Evolutionary conservation across 2,888 invertebrate genomes (phyloP), one percentile per base, ranked within the genome.

Genomic region (Lithophane ornitopus): DNA sequence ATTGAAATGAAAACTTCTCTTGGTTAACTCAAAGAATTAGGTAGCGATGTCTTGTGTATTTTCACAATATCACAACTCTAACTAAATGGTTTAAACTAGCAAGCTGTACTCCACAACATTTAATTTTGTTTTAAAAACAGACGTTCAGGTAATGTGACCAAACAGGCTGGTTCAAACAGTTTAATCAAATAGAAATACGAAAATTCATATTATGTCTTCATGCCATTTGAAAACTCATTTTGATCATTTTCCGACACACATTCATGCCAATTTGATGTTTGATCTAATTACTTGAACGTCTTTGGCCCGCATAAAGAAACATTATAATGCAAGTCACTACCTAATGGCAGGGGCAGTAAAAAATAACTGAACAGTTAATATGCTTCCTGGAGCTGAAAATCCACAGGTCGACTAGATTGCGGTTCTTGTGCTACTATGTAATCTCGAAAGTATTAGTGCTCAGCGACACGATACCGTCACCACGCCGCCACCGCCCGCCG

Each of bases 291-390:
- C 34, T 34, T 34, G 34, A 34, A 34, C 34, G 34, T 34, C 34
- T 34, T 6, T 34, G 34, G 34, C 34, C 34, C 34, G 34, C 61
- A 22, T 4, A 26, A 71, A 76, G 78, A 85, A 85, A 83, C 82
- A 74, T 81, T 58, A 78, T 73, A 78, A 76, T 76, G 67, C 71
- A 78, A 76, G 80, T 80, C 84, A 72, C 75, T 87, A 85, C 87
- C 85, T 86, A 85, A 85, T 78, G 74, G 81, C 68, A 59, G 65
- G 69, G 74, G 34, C 49, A 59, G 71, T 76, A 81, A 83, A 89
- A 89, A 89, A 87, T 86, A 76, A 76, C 84, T 78, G 81, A 84
- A 81, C 83, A 80, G 87, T 87, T 89, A 88, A 85, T 87, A 85
- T 88, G 82, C 77, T 84, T 74, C 74, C 75, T 78, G 78, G 62